Evolutionary conservation across 1,140 invertebrate species (phyloP), one percentile per base, ranked within the genome.

Genomic region (Patella vulgata): DNA sequence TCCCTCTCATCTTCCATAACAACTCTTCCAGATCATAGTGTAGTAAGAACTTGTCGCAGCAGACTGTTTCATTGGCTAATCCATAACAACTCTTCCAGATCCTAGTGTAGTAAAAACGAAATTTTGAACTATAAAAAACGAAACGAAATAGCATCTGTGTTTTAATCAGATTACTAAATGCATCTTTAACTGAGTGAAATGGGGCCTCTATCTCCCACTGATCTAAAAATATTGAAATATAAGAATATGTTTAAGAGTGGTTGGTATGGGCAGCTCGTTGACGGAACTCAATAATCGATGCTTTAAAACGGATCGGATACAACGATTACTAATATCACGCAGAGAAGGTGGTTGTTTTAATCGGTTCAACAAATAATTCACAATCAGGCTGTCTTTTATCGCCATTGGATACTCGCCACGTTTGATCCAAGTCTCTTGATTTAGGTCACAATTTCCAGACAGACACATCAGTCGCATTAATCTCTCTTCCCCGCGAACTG

Each of bases 401-500:
- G 55, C 44, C 19, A 54, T 27, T n/a, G 69, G 67, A 31, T 65
- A 69, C 31, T 57, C 27, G 17, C 48, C 52, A 1, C 58, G 33
- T 6, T 55, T 55, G 19, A 73, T 62, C 71, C 69, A 74, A 5
- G 56, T 27, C 54, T 73, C 64, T 30, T 23, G 21, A 43, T 62
- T 68, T 6, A 75, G 56, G 25, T 75, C 68, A 50, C 69, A 77
- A 1, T 36, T 36, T 36, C 71, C 75, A 9, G 67, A 59, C 40
- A 71, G 61, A 11, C 71, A 44, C 23, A 77, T 54, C 21, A 77
- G 19, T 5, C 33, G 9, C 11, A 77, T 30, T 14, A 70, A 50
- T 25, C 59, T 55, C 23, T 63, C 31, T 21, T 63, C 44, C 58
- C 59, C 59, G n/a, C 61, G 51, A 2, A 69, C 23, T n/a, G 70